phyloP scores from a whole-genome alignment of 2,888 invertebrate genomes.

The Drosophila dives region DNA sequence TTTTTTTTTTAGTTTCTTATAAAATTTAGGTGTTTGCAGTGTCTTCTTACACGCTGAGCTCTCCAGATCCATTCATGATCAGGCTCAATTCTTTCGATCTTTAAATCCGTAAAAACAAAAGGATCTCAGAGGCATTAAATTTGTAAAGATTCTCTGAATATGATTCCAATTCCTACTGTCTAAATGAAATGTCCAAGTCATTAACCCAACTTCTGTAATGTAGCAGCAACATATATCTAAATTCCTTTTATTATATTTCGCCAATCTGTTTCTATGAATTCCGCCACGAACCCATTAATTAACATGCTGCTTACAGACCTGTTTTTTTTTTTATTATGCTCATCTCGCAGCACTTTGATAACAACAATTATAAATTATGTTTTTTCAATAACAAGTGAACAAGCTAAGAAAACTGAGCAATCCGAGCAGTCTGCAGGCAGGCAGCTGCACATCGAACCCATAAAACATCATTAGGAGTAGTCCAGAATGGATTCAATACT shows the following conservation, averaged over 20 bases:
- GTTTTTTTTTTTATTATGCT: not conserved
- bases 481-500: conserved; percentile 26
- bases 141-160: not conserved
- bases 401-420: conserved; percentile 35
- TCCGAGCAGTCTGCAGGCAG: conserved; percentile 2
- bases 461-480: conserved; percentile 74
- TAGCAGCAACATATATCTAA: not conserved
- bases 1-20: not conserved
- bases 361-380: conserved; percentile 49
- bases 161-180: not conserved
- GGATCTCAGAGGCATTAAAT: not conserved
- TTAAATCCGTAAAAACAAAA: not conserved
- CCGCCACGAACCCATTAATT: conserved; percentile 4
- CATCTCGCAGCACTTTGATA: conserved; percentile 15
- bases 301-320: conserved; percentile 1
- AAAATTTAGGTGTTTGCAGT: not conserved
- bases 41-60: not conserved
- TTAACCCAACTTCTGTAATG: not conserved
- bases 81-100: not conserved
- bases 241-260: not conserved
- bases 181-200: not conserved
- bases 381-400: conserved; percentile 53
- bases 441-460: conserved; percentile 68
- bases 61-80: not conserved
- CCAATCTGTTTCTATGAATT: not conserved